Percentiles rank a stretch among this genome's conserved stretches.
Evolutionary conservation across 2,113 vertebrate genomes (phyloP).

Genomic region (Chrysochloris asiatica): DNA sequence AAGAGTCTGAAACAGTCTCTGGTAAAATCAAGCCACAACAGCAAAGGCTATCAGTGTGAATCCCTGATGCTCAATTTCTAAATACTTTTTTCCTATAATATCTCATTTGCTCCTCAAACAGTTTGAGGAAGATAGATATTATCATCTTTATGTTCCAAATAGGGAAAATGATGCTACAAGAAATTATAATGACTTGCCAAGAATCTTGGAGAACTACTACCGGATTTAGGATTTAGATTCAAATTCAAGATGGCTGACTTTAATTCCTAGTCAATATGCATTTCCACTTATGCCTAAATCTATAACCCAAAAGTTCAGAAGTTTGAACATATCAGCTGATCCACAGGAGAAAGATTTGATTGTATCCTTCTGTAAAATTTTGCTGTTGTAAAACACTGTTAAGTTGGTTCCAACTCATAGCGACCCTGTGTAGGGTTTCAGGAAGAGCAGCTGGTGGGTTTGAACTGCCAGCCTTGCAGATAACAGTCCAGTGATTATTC

Average conservation of each 20-base stretch:
- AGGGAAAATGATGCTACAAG: not conserved
- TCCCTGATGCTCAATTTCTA: not conserved
- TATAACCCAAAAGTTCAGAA: not conserved
- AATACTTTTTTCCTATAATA: not conserved
- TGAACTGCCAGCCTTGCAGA: too few relatives aligned
- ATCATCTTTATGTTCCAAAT: not conserved
- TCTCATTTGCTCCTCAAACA: not conserved
- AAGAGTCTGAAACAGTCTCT: not conserved
- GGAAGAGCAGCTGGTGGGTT: too few relatives aligned
- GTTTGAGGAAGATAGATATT: not conserved
- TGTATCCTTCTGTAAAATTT: too few relatives aligned
- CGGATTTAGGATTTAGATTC: not conserved
- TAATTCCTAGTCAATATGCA: not conserved
- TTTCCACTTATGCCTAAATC: not conserved
- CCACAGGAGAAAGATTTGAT: not conserved
- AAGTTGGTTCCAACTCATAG: too few relatives aligned
- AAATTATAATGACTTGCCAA: not conserved
- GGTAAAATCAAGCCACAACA: not conserved
- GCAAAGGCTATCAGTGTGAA: not conserved
- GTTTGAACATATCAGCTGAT: not conserved
- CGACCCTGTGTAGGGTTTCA: too few relatives aligned
- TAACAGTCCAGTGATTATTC: too few relatives aligned
- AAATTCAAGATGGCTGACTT: conserved; percentile 14
- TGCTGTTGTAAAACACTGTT: too few relatives aligned
- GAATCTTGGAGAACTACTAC: not conserved